phyloP scores from a whole-genome alignment of 2,888 invertebrate species.

The Noctua fimbriata region DNA sequence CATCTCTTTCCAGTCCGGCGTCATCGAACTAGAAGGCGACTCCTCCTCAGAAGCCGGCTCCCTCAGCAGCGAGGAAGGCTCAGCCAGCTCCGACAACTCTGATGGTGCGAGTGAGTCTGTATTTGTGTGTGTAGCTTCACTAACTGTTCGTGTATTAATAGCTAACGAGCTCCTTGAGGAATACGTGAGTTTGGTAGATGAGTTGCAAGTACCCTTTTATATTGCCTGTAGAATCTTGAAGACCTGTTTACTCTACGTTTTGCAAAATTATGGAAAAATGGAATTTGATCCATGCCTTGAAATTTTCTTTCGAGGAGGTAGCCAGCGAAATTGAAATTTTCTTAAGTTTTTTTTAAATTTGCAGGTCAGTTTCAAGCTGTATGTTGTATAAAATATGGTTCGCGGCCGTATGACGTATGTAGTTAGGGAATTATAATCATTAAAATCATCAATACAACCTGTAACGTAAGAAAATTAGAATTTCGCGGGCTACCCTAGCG shows the following conservation, averaged over 20 bases:
- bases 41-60: constrained; percentile 94
- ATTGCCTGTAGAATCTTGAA: background rate
- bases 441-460: too few relatives aligned
- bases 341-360: too few relatives aligned
- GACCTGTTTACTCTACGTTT: background rate
- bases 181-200: constrained; percentile 27
- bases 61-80: constrained; percentile 92
- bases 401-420: too few relatives aligned
- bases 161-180: constrained; percentile 4
- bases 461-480: too few relatives aligned
- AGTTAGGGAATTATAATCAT: too few relatives aligned
- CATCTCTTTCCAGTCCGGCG: constrained; percentile 78
- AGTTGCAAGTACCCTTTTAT: background rate
- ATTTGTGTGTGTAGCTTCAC: constrained; percentile 39
- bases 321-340: too few relatives aligned
- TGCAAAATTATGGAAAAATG: background rate
- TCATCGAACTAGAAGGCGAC: constrained; percentile 90
- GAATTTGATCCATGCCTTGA: background rate
- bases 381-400: too few relatives aligned
- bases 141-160: constrained; percentile 35
- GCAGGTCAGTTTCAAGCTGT: too few relatives aligned
- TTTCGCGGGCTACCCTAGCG: too few relatives aligned
- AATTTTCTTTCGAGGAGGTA: background rate
- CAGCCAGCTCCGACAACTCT: constrained; percentile 93
- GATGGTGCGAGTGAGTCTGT: constrained; percentile 81